phyloP scores from a whole-genome alignment of 2,888 invertebrate species.

The Cecidostiba fungosa region DNA sequence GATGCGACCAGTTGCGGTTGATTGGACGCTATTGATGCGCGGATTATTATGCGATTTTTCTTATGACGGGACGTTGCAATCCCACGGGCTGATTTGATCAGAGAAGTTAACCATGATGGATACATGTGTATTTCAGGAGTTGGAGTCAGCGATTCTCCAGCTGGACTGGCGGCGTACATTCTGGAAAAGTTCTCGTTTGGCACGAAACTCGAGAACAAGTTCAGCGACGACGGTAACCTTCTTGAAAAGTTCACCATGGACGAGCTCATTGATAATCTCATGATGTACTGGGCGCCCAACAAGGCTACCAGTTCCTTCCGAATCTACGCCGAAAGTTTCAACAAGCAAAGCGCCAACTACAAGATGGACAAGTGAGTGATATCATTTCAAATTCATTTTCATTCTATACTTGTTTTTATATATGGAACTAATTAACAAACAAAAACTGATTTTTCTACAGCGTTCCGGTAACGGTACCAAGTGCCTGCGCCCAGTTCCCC shows the following conservation, averaged over 20 bases:
- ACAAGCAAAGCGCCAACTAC: neutral
- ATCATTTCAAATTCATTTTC: too few relatives aligned
- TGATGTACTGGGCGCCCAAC: slow-evolving; percentile 83
- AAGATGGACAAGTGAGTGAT: slow-evolving; percentile 55
- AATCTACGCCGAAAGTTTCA: slow-evolving; percentile 84
- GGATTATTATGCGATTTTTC: too few relatives aligned
- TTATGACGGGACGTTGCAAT: too few relatives aligned
- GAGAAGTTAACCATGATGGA: neutral
- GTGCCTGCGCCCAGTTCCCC: slow-evolving; percentile 75
- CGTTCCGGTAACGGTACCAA: slow-evolving; percentile 71
- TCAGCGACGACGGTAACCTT: slow-evolving; percentile 84
- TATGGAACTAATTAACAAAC: too few relatives aligned
- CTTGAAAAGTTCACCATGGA: slow-evolving; percentile 81
- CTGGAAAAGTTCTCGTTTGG: slow-evolving; percentile 92
- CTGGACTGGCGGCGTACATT: slow-evolving; percentile 93
- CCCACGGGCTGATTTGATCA: neutral
- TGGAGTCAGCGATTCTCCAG: slow-evolving; percentile 88
- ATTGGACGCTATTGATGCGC: too few relatives aligned
- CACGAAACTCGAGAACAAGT: slow-evolving; percentile 80
- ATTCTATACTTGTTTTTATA: too few relatives aligned
- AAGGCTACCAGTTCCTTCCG: slow-evolving; percentile 81
- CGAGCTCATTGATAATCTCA: slow-evolving; percentile 81
- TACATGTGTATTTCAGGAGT: slow-evolving; percentile 83
- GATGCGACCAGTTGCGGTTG: too few relatives aligned
- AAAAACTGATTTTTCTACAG: slow-evolving; percentile 56